Conservation (phyloP, 1,140 invertebrate species). For the Tetragnatha versicolor region DNA sequence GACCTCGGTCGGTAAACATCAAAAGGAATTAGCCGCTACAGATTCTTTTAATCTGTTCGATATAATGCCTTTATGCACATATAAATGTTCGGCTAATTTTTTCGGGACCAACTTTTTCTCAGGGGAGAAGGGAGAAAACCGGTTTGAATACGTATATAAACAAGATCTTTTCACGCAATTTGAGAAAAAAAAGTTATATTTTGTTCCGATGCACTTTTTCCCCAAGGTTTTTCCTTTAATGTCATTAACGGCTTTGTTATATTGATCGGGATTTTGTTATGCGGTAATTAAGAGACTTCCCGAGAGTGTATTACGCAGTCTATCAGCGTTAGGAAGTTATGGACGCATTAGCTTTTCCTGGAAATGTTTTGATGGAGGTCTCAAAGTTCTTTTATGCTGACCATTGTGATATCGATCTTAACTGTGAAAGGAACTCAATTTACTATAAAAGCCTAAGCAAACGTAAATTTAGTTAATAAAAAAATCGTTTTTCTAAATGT, state of each 20-base stretch:
- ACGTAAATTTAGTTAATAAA: too few relatives aligned
- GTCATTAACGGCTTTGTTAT: neutral
- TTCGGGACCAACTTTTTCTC: neutral
- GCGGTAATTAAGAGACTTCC: neutral
- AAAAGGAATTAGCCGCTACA: neutral
- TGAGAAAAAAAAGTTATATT: conserved; percentile 8
- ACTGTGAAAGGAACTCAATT: too few relatives aligned
- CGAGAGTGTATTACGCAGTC: too few relatives aligned
- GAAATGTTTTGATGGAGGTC: too few relatives aligned
- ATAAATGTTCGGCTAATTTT: conserved; percentile 5
- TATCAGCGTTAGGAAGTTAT: too few relatives aligned
- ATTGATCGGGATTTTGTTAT: neutral
- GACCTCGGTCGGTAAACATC: neutral
- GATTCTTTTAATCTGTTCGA: neutral
- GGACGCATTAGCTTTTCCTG: too few relatives aligned
- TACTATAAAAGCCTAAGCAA: too few relatives aligned
- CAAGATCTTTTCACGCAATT: neutral
- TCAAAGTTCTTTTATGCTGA: too few relatives aligned
- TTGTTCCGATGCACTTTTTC: neutral
- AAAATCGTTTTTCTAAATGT: too few relatives aligned
- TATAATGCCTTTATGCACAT: neutral
- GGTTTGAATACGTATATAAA: conserved; percentile 22
- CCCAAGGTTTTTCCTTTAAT: conserved; percentile 10
- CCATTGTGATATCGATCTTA: too few relatives aligned
- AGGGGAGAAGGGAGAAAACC: conserved; percentile 18